phyloP scores from a whole-genome alignment of 2,797 vertebrate species.

The Acrossocheilus wenchowensis region DNA sequence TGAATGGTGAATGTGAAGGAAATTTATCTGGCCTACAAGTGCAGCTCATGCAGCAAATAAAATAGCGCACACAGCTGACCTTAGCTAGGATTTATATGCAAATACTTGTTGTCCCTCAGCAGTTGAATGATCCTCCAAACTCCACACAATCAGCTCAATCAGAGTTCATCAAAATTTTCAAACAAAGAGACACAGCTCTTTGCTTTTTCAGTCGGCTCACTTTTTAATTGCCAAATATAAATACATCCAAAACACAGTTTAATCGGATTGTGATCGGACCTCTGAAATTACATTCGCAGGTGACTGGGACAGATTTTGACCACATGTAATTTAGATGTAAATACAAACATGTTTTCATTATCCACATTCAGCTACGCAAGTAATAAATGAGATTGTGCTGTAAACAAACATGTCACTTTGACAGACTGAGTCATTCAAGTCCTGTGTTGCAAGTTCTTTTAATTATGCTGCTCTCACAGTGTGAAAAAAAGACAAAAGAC shows the following conservation, averaged over 20 bases:
- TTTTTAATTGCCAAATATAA: background rate
- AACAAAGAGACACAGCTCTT: background rate
- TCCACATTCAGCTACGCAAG: background rate
- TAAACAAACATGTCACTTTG: slow-evolving; percentile 19
- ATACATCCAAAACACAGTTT: background rate
- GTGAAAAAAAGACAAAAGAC: slow-evolving; percentile 2
- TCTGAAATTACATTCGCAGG: background rate
- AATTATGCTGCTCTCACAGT: background rate
- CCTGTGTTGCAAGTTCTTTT: slow-evolving; percentile 8
- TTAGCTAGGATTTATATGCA: slow-evolving; percentile 18
- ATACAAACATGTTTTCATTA: background rate
- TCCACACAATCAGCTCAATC: slow-evolving; percentile 4
- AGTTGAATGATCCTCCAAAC: slow-evolving; percentile 1
- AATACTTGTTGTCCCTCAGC: background rate
- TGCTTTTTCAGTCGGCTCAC: background rate
- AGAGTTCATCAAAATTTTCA: background rate
- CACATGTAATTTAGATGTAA: slow-evolving; percentile 4
- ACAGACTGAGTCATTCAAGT: background rate
- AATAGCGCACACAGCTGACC: slow-evolving; percentile 19
- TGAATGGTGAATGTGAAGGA: slow-evolving; percentile 29
- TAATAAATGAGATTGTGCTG: background rate
- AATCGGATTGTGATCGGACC: background rate
- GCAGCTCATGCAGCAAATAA: slow-evolving; percentile 3
- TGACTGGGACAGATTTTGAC: background rate
- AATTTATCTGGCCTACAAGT: slow-evolving; percentile 30